phyloP scores from a whole-genome alignment of 2,888 invertebrate species.

The Diploptera punctata region DNA sequence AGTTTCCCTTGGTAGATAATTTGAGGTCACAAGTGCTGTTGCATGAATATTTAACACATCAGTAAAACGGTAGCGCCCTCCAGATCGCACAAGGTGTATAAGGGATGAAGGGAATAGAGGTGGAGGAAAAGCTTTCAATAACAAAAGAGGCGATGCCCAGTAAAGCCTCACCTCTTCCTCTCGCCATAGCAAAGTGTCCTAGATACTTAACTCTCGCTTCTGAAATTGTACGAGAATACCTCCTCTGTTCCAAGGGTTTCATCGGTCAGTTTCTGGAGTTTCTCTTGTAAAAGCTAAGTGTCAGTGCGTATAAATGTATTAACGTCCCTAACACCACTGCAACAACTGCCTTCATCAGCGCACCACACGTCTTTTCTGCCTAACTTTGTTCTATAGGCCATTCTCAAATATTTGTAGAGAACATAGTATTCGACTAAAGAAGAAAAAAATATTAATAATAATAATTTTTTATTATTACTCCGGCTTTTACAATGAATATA shows the following conservation, averaged over 20 bases:
- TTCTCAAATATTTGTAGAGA: too few species aligned
- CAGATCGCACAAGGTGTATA: slow-evolving; percentile 24
- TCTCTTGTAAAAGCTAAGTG: slow-evolving; percentile 15
- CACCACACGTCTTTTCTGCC: too few species aligned
- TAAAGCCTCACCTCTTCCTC: slow-evolving; percentile 1
- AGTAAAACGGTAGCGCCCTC: slow-evolving; percentile 38
- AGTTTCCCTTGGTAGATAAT: slow-evolving; percentile 41
- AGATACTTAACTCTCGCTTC: slow-evolving; percentile 38
- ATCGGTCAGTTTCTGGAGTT: slow-evolving; percentile 17
- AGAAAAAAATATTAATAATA: too few species aligned
- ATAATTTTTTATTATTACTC: too few species aligned
- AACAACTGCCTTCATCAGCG: too few species aligned
- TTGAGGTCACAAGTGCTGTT: slow-evolving; percentile 43
- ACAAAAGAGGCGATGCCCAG: slow-evolving; percentile 36
- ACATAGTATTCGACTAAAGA: too few species aligned
- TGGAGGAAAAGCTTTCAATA: slow-evolving; percentile 38
- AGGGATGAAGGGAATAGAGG: slow-evolving; percentile 29
- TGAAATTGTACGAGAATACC: slow-evolving; percentile 35
- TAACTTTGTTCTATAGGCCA: too few species aligned
- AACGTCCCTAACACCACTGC: background rate
- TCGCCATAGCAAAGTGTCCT: background rate
- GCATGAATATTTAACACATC: slow-evolving; percentile 44
- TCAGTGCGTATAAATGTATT: background rate
- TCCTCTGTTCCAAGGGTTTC: slow-evolving; percentile 10
- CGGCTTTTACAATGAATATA: too few species aligned